Evolutionary conservation across 2,113 vertebrate genomes (phyloP).

Genomic region (Neolamprologus falcicula): DNA sequence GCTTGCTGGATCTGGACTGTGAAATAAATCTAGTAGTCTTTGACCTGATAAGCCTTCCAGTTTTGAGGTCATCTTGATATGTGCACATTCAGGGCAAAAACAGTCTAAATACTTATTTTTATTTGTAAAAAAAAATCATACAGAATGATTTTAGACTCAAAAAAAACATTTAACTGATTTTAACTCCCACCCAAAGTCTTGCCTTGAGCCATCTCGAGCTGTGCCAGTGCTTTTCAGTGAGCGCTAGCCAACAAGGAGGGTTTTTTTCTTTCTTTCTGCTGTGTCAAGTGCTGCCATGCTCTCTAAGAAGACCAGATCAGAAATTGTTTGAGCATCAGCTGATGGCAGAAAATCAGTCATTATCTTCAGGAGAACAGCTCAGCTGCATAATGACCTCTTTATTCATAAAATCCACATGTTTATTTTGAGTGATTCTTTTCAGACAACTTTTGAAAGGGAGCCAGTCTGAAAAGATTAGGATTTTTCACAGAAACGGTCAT

Average conservation of each 20-base stretch:
- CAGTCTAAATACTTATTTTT: neutral
- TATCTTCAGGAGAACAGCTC: neutral
- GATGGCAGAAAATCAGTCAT: neutral
- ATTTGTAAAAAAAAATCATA: neutral
- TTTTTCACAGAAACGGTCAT: neutral
- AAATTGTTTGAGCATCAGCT: neutral
- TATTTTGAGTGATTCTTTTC: neutral
- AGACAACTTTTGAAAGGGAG: neutral
- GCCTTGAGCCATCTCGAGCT: neutral
- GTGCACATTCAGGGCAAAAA: neutral
- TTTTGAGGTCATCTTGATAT: neutral
- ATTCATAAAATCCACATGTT: neutral
- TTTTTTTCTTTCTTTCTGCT: neutral
- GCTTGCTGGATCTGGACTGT: neutral
- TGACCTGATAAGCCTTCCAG: neutral
- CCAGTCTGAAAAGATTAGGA: neutral
- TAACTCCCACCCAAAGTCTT: neutral
- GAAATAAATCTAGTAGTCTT: neutral
- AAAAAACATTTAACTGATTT: neutral
- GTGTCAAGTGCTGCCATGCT: neutral
- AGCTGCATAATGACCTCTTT: neutral
- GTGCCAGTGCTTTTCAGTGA: neutral
- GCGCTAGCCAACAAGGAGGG: neutral
- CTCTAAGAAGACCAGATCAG: neutral
- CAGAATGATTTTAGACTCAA: neutral